phyloP scores from a whole-genome alignment of 2,888 invertebrate species.

The Drosophila barbarae region DNA sequence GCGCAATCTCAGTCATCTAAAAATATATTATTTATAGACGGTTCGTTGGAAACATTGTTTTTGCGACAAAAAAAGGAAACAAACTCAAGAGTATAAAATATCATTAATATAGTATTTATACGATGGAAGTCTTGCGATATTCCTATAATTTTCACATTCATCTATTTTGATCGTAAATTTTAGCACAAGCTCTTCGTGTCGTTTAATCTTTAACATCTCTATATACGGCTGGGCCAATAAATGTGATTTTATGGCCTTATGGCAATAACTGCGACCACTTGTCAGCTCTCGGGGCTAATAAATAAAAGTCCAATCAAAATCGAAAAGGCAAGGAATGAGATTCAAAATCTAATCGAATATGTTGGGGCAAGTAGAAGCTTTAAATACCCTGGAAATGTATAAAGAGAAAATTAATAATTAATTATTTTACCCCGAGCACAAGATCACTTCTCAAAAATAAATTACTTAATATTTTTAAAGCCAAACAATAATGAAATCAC shows the following conservation, averaged over 20 bases:
- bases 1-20: slow-evolving; percentile 51
- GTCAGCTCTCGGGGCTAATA: slow-evolving; percentile 40
- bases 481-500: background rate
- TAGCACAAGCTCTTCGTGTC: slow-evolving; percentile 40
- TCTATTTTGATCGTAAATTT: slow-evolving; percentile 59
- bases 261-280: slow-evolving; percentile 49
- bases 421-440: no score
- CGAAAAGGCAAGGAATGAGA: slow-evolving; percentile 1
- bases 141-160: slow-evolving; percentile 4
- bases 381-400: background rate
- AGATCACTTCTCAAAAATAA: background rate
- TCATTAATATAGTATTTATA: background rate
- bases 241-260: slow-evolving; percentile 52
- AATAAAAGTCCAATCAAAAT: slow-evolving; percentile 19
- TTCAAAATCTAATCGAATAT: slow-evolving; percentile 4
- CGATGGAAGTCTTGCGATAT: slow-evolving; percentile 1
- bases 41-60: background rate
- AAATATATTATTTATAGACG: slow-evolving; percentile 47
- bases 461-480: background rate
- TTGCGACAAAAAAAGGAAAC: background rate
- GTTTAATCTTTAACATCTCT: slow-evolving; percentile 60
- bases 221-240: slow-evolving; percentile 56
- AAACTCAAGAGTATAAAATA: background rate
- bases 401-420: background rate
- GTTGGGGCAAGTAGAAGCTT: background rate